These are phyloP conservation scores for Orchesella flavescens DNA, from an alignment of 2,888 invertebrate genomes.

Conservation along the genomic window DNA sequence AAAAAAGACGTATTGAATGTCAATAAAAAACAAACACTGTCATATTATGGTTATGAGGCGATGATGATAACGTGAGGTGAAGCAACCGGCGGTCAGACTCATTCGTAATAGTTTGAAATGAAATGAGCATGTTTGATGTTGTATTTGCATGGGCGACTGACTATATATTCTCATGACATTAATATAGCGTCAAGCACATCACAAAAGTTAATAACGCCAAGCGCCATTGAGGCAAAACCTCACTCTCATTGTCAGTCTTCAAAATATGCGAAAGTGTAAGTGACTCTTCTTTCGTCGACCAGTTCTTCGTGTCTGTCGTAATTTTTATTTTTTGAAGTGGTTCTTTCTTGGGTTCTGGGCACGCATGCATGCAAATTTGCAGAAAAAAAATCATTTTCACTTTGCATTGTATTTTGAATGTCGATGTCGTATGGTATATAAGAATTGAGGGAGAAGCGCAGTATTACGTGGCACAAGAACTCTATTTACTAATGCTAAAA, in stretches of 20 bases:
- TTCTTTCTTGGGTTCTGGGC: slow-evolving; percentile 34
- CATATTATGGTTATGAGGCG: not conserved
- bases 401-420: not conserved
- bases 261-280: slow-evolving; percentile 25
- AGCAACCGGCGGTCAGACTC: too few species aligned
- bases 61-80: not conserved
- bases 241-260: slow-evolving; percentile 10
- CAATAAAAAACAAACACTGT: not conserved
- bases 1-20: not conserved
- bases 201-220: too few species aligned
- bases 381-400: slow-evolving; percentile 10
- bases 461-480: too few species aligned
- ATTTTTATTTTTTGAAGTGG: slow-evolving; percentile 38
- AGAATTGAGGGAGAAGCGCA: too few species aligned
- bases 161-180: too few species aligned
- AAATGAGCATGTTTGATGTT: too few species aligned
- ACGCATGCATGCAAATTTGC: not conserved
- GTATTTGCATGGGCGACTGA: too few species aligned
- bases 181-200: too few species aligned
- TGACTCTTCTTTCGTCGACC: slow-evolving; percentile 31
- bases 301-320: slow-evolving; percentile 51
- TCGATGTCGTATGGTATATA: too few species aligned
- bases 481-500: too few species aligned
- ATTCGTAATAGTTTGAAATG: too few species aligned
- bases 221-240: slow-evolving; percentile 9